Percentiles rank a stretch among this genome's conserved stretches.
phyloP scores from a whole-genome alignment of 2,113 vertebrate species.

The Formicarius rufipectus region DNA sequence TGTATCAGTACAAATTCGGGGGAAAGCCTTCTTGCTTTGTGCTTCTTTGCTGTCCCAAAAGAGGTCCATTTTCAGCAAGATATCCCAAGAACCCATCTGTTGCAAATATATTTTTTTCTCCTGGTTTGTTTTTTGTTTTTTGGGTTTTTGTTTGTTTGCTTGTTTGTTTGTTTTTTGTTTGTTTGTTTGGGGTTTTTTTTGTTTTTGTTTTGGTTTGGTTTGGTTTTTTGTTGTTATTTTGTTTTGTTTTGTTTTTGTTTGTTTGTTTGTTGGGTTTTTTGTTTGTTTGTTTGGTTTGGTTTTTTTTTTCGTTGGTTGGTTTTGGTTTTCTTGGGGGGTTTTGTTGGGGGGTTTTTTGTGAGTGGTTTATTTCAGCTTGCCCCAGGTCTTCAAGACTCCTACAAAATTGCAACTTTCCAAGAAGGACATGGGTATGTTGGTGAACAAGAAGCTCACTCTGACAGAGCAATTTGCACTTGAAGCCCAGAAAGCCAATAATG shows the following conservation, averaged over 20 bases:
- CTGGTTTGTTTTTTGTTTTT: not conserved
- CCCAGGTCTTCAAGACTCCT: not conserved
- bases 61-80: not conserved
- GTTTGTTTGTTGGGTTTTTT: too few relatives aligned
- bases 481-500: rapidly evolving
- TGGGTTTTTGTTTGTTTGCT: too few relatives aligned
- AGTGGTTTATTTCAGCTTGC: not conserved
- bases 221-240: too few relatives aligned
- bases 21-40: not conserved
- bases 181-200: not conserved
- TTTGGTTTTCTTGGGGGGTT: too few relatives aligned
- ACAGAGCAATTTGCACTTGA: not conserved
- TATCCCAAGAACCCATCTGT: rapidly evolving
- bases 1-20: rapidly evolving
- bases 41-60: not conserved
- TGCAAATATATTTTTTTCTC: rapidly evolving
- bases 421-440: not conserved
- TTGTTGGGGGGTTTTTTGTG: too few relatives aligned
- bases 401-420: not conserved
- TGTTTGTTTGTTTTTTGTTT: too few relatives aligned
- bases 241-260: too few relatives aligned
- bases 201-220: too few relatives aligned
- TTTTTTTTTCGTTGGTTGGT: too few relatives aligned
- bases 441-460: not conserved
- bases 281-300: too few relatives aligned